A percentile compares a stretch with the other conserved stretches of the same genome.
These are phyloP conservation scores for Gnatocerus cornutus DNA, from an alignment of 2,888 invertebrate species.

Conservation along the genomic window DNA sequence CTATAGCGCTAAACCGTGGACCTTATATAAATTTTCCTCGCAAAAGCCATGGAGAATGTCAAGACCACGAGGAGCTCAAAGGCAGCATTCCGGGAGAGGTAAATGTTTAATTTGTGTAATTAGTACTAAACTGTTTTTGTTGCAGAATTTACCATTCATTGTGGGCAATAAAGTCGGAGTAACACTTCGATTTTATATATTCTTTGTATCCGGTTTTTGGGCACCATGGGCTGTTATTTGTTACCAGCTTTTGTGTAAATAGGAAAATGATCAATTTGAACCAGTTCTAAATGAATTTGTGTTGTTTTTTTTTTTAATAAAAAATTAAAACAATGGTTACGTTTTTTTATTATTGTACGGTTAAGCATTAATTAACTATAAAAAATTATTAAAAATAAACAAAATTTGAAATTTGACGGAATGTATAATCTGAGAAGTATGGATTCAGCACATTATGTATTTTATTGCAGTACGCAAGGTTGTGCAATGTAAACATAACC, in stretches of 20 bases:
- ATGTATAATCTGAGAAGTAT: too few species aligned
- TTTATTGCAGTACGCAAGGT: background rate
- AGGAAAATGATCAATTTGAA: background rate
- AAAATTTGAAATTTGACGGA: too few species aligned
- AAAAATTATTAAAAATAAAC: too few species aligned
- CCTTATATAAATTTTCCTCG: too few species aligned
- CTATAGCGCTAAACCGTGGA: too few species aligned
- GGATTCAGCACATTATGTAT: background rate
- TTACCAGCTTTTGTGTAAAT: background rate
- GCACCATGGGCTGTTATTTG: background rate
- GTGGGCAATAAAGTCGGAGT: background rate
- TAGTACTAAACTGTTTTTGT: background rate
- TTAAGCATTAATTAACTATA: too few species aligned
- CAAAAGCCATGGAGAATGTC: too few species aligned
- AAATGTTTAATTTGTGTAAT: background rate
- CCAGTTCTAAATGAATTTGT: background rate
- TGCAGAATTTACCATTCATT: background rate
- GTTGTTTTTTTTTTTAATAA: background rate
- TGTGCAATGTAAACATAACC: constrained; percentile 17
- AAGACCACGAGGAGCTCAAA: too few species aligned
- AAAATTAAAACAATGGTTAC: too few species aligned
- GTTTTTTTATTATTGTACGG: too few species aligned
- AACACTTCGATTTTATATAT: background rate
- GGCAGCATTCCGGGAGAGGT: constrained; percentile 6
- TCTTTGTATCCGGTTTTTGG: background rate